Percentiles rank a stretch among this genome's conserved stretches.
Evolutionary conservation across 1,140 invertebrate species (phyloP).

Genomic region (Drosophila nikananu): DNA sequence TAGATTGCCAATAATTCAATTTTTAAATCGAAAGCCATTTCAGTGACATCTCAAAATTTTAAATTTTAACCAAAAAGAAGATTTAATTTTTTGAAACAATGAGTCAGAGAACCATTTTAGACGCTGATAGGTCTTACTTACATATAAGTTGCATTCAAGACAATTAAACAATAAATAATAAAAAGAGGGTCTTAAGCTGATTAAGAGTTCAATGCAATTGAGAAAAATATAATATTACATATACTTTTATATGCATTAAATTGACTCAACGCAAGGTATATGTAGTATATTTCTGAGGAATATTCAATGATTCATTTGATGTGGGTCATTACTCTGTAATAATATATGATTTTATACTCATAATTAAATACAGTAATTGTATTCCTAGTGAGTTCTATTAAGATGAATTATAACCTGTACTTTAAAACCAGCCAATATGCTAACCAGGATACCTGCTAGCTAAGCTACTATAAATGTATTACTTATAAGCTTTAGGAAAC

Average conservation of each 20-base stretch:
- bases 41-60: too few relatives aligned
- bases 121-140: too few relatives aligned
- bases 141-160: too few relatives aligned
- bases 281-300: not conserved
- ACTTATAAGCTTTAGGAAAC: not conserved
- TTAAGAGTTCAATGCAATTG: slow-evolving; percentile 4
- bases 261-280: not conserved
- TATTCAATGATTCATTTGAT: slow-evolving; percentile 2
- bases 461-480: not conserved
- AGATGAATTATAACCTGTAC: not conserved
- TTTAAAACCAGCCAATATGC: not conserved
- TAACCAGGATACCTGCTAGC: too few relatives aligned
- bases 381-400: too few relatives aligned
- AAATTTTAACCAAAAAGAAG: too few relatives aligned
- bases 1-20: too few relatives aligned
- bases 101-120: not conserved
- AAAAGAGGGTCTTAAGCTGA: not conserved
- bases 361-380: not conserved
- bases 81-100: not conserved
- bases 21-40: too few relatives aligned
- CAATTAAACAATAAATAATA: not conserved
- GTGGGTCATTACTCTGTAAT: not conserved
- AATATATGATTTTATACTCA: not conserved
- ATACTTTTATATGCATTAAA: not conserved
- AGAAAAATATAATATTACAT: too few relatives aligned